Percentiles rank a stretch among this genome's conserved stretches.
Conservation (phyloP, 2,888 invertebrate genomes). For the Prionchulus punctatus region DNA sequence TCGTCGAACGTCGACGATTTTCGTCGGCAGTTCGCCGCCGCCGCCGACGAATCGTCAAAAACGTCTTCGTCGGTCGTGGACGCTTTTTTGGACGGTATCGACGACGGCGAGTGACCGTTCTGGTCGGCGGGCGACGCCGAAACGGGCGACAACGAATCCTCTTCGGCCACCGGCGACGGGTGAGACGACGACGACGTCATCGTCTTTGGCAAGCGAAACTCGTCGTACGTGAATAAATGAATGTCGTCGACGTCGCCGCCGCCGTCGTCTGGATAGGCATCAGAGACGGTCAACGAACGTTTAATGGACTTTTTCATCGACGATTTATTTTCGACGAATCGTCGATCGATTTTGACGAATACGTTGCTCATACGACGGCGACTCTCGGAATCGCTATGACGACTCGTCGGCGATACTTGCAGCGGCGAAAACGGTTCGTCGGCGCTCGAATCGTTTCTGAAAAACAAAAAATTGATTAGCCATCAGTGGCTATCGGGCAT, state of each 20-base stretch:
- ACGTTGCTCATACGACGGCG: background rate
- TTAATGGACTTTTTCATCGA: background rate
- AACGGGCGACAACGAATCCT: background rate
- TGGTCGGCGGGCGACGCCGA: no score
- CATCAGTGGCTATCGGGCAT: no score
- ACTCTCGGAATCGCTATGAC: no score
- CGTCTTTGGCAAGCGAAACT: background rate
- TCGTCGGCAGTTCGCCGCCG: background rate
- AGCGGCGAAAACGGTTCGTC: no score
- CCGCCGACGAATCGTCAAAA: background rate
- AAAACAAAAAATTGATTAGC: no score
- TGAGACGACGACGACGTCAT: background rate
- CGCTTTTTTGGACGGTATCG: no score
- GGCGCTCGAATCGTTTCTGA: no score
- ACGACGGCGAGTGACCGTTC: no score
- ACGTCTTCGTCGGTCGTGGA: background rate
- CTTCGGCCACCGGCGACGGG: background rate
- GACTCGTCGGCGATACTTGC: no score
- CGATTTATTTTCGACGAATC: background rate
- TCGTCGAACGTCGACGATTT: no score
- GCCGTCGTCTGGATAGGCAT: background rate
- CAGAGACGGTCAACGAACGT: background rate
- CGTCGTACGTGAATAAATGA: no score
- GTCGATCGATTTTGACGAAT: background rate
- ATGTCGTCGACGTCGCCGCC: no score